Base-by-base conservation (phyloP, 37 sponge, comb jelly and placozoan species). In the Hexactinellida sp. region DNA sequence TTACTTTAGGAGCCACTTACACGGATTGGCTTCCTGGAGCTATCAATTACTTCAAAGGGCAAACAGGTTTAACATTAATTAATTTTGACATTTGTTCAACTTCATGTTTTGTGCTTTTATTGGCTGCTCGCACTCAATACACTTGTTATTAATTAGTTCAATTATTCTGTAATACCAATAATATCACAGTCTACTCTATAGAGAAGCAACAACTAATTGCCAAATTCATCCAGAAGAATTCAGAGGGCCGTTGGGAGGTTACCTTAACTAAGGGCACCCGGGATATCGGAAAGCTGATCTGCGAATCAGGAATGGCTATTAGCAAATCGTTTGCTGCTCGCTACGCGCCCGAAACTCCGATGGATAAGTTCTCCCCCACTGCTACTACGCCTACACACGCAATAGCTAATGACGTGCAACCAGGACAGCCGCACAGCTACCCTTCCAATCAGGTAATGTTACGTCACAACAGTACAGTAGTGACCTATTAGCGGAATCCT, bases 311-410 rank as follows among this genome's bases (percentile, higher is more conserved):
- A 3, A 63, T 63, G 76, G 76, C 76, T 28, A 63, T 63, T n/a
- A 63, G 76, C 76, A 63, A 63, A 28, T 63, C 76, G 34, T 63
- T 63, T n/a, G 76, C 76, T 25, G 76, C 76, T 63, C 76, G 76
- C 32, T 63, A 63, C 34, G 76, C 76, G 13, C 76, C 21, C 5
- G 19, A 63, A 63, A n/a, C 30, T 25, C 32, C 76, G 5, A 3
- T 23, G 25, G 76, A 28, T 47, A 47, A 16, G 9, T 9, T 47
- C 52, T 47, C 52, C 16, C 52, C 52, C 16, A 9, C 16, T 16
- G 13, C 16, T 19, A 19, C 16, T 19, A 19, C 52, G 16, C 52
- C 52, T 16, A 47, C 52, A 47, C 52, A 47, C 52, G n/a, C n/a
- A n/a, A n/a, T n/a, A n/a, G n/a, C n/a, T n/a, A 47, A 47, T 47